Base-by-base conservation (phyloP, 2,113 vertebrate species). In the Nymphicus hollandicus region DNA sequence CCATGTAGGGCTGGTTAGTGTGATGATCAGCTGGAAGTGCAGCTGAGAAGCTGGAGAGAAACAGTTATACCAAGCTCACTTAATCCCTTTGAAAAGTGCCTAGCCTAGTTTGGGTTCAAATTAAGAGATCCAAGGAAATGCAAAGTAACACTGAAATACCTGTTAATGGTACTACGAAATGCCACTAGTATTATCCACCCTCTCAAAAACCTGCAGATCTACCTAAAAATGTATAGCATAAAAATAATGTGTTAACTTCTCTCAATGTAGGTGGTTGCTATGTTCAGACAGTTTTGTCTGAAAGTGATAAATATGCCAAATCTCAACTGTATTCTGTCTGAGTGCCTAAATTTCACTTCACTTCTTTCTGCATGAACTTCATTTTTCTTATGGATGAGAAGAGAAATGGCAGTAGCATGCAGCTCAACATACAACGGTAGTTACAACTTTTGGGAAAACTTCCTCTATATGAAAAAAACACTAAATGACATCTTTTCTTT, bases 1-100 rank as follows among this genome's bases (percentile, higher is more conserved):
- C 10, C 15, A 13, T 3, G 10, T 1, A 19, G 6, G 6, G 10
- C 10, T 33, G 15, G 29, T 37, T 64, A 33, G 23, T 3, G 3
- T n/a, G 15, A 55, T 24, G 20, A 23, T 73, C 44, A 73, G 6
- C 53, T 63, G 13, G 10, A 81, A 78, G 13, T 2, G 33, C 50
- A 50, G 16, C 49, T 77, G 44, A 64, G 44, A 73, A 84, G 6
- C 33, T n/a, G 53, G 17, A 69, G 7, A 60, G 22, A 3, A 66
- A 16, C 49, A 64, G 17, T 33, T 20, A 65, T n/a, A 73, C 11
- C 18, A 39, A 86, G 10, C 24, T 56, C n/a, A 15, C 24, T 56
- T 52, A 44, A 69, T 35, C 43, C 2, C 4, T 91, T 60, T 39
- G 25, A 72, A 23, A 41, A 68, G 0, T 24, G 37, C 27, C 27